Evolutionary conservation across 2,113 vertebrate species (phyloP), one percentile per base, ranked within the genome.

Genomic region (Lepisosteus osseus): DNA sequence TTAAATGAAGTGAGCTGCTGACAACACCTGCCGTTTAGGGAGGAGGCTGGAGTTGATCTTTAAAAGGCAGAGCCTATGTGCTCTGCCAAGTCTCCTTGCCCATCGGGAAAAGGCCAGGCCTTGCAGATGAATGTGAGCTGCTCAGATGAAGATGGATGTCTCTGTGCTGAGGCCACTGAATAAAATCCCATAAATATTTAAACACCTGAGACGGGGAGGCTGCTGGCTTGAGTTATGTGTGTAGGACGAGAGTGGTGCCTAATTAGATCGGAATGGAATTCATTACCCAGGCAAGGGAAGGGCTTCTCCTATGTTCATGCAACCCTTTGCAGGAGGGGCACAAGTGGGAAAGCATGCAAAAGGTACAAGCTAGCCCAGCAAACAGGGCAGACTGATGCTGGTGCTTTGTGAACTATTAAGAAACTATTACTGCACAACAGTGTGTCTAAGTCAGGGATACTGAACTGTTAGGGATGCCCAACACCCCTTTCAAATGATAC

Each of bases 171-270:
- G 56, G 62, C 17, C 41, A 17, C 40, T 64, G 62, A 64, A 64
- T 64, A 61, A 64, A 64, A 64, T n/a, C 62, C 62, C 41, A 64
- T 64, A 64, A 64, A 64, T 64, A 64, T 64, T 64, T 64, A 64
- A 64, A 40, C 17, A 64, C 41, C 62, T 6, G 13, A 64, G 13
- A 17, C 17, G 41, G 17, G 62, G 62, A 64, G 17, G 62, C 62
- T 64, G 62, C 62, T 6, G 62, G 62, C 17, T 17, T 40, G 62
- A 64, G 62, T 64, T 64, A 64, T 64, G 62, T 64, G 62, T 40
- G 17, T 6, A 61, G 62, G 14, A 3, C 5, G 3, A 17, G 62
- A 9, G 62, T 40, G 62, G 8, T 3, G 41, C 62, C 14, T 64
- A 64, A 64, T 64, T 64, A 64, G 62, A 64, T 29, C 17, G 41